Conservation (phyloP, 2,797 vertebrate genomes). For the Parauchenoglanis punctatus region DNA sequence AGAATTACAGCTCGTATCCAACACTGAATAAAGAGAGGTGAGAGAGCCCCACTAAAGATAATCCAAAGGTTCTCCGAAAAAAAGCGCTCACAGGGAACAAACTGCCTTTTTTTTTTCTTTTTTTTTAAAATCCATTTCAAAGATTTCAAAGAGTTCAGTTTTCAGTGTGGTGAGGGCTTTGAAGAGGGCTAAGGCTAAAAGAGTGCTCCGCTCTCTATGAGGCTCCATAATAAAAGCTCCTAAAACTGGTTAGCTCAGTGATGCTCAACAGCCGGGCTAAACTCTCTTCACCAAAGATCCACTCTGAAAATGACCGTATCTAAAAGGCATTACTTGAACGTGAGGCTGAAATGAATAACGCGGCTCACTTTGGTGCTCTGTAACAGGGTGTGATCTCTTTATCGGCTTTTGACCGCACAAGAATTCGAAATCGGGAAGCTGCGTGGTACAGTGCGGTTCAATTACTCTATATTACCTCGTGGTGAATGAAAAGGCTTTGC, state of each 20-base stretch:
- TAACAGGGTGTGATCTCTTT: not conserved
- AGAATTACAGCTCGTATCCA: not conserved
- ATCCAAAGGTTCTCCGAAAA: not conserved
- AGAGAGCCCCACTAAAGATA: not conserved
- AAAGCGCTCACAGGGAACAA: not conserved
- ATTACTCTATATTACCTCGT: not conserved
- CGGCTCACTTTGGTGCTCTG: not conserved
- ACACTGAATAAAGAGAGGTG: not conserved
- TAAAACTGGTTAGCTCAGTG: slow-evolving; percentile 26
- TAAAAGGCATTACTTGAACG: not conserved
- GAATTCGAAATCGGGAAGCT: not conserved
- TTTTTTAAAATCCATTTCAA: slow-evolving; percentile 1
- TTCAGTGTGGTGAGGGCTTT: not conserved
- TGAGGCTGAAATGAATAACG: not conserved
- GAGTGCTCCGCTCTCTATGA: not conserved
- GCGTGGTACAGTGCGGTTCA: not conserved
- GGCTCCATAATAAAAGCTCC: not conserved
- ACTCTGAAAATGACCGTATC: not conserved
- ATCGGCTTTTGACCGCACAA: not conserved
- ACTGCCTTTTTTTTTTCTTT: not conserved
- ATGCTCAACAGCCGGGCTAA: not conserved
- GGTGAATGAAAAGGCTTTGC: not conserved
- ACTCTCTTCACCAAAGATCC: slow-evolving; percentile 5
- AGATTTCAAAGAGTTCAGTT: not conserved
- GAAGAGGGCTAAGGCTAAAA: not conserved